Evolutionary conservation across 1,140 invertebrate genomes (phyloP), one percentile per base, ranked within the genome.

Genomic region (Drosophila pseudoananassae): DNA sequence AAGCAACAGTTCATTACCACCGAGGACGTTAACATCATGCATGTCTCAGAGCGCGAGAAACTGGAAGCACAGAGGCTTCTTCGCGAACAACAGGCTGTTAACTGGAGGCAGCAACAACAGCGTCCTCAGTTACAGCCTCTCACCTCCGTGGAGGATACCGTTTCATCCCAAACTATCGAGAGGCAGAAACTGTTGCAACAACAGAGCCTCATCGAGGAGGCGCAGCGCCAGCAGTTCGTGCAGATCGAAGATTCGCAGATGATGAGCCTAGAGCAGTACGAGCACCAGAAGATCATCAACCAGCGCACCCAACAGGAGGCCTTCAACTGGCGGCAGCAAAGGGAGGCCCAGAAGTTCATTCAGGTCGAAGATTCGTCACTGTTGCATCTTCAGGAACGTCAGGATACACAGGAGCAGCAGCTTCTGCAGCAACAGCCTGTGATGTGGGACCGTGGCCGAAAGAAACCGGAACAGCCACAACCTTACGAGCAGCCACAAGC

Each of bases 401-500:
- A 84, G 43, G 90, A 90, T 36, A 87, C 81, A 3, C 76, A 90
- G 15, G 71, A 88, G 33, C 84, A 90, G 36, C 64, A 77, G 7
- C n/a, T 88, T 10, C 29, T 75, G 20, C 81, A 90, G 60, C 87
- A 83, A 6, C 63, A 89, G 25, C 75, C 90, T 2, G 79, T 92
- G 1, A 80, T 91, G 49, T 93, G 93, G 93, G 76, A 87, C 15
- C 84, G 91, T 31, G 92, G 90, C 0, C 69, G 49, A 14, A 92
- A 92, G 65, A 92, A 92, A 55, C 79, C 83, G 0, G 56, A 84
- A 25, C 68, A 78, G 9, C 61, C 64, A 3, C 53, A 88, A 25
- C 14, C 31, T 6, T 46, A 47, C 9, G 50, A 71, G 12, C 53
- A 71, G 17, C 51, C 73, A 2, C 66, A 59, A 8, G 45, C 38